phyloP scores from a whole-genome alignment of 2,888 invertebrate species.

The Plagodis pulveraria region DNA sequence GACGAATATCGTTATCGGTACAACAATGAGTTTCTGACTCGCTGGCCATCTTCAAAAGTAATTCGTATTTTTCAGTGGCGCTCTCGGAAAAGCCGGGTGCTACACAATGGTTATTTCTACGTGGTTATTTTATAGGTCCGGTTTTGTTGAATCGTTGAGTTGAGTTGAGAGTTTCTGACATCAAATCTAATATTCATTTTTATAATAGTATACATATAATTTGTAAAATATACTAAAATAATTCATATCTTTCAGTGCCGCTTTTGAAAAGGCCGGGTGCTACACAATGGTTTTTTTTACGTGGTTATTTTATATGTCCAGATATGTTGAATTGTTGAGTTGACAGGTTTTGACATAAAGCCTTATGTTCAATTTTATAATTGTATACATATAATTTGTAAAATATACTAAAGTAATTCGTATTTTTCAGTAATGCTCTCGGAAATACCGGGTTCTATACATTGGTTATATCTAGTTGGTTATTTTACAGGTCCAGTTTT shows the following conservation, averaged over 20 bases:
- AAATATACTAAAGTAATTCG: conserved; percentile 76
- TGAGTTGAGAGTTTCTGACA: not conserved
- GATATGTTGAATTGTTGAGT: conserved; percentile 13
- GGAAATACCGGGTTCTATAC: conserved; percentile 26
- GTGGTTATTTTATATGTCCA: conserved; percentile 23
- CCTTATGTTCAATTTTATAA: not conserved
- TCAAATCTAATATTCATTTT: not conserved
- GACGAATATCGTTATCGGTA: conserved; percentile 69
- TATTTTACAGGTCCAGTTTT: conserved; percentile 23
- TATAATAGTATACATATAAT: too few relatives aligned
- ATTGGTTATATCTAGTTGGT: conserved; percentile 29
- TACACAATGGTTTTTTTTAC: conserved; percentile 31
- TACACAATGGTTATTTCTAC: conserved; percentile 31
- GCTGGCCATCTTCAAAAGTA: conserved; percentile 74
- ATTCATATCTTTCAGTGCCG: conserved; percentile 72
- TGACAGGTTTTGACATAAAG: not conserved
- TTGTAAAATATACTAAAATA: too few relatives aligned
- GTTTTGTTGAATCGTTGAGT: conserved; percentile 14
- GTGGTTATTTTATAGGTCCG: conserved; percentile 23
- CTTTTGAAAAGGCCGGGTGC: conserved; percentile 23
- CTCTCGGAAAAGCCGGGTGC: conserved; percentile 24
- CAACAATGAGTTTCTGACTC: conserved; percentile 82
- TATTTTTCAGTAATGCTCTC: conserved; percentile 64
- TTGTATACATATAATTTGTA: too few relatives aligned
- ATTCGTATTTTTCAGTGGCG: conserved; percentile 72